Percentiles rank a stretch among this genome's conserved stretches.
Evolutionary conservation across 2,113 vertebrate species (phyloP).

Genomic region (Gymnocephalus cernua): DNA sequence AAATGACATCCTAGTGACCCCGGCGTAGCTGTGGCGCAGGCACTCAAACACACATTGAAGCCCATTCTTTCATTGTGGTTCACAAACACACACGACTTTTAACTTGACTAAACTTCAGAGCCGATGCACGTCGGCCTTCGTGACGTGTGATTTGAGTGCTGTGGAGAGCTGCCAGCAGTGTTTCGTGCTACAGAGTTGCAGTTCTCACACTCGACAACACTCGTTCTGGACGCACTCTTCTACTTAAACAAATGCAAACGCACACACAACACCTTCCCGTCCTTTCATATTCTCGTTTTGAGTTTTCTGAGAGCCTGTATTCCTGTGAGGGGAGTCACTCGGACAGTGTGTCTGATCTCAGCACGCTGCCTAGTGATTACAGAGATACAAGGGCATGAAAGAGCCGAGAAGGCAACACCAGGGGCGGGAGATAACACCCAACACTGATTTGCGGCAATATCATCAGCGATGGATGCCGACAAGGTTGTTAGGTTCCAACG

Average conservation of each 20-base stretch:
- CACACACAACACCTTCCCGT: constrained; percentile 52
- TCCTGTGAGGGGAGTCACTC: constrained; percentile 61
- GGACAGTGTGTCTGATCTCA: constrained; percentile 66
- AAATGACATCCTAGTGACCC: constrained; percentile 73
- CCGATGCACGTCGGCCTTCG: constrained; percentile 35
- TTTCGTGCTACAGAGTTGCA: constrained; percentile 51
- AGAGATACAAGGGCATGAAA: constrained; percentile 63
- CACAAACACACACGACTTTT: constrained; percentile 38
- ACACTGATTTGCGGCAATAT: constrained; percentile 49
- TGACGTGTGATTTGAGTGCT: constrained; percentile 75
- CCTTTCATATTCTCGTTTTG: constrained; percentile 38
- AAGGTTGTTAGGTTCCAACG: constrained; percentile 68
- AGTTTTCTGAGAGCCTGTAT: constrained; percentile 16
- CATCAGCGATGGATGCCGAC: constrained; percentile 64
- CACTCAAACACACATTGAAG: constrained; percentile 30
- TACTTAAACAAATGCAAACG: not conserved
- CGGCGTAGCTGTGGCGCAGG: constrained; percentile 17
- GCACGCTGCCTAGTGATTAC: constrained; percentile 58
- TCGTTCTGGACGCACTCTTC: not conserved
- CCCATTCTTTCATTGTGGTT: not conserved
- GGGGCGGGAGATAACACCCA: constrained; percentile 55
- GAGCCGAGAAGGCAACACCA: constrained; percentile 47
- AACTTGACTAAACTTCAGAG: constrained; percentile 62
- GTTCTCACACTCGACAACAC: constrained; percentile 44
- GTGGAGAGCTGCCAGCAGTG: constrained; percentile 76